Percentiles rank a stretch among this genome's conserved stretches.
These are phyloP conservation scores for Automeris io DNA, from an alignment of 2,888 invertebrate species.

Conservation along the genomic window DNA sequence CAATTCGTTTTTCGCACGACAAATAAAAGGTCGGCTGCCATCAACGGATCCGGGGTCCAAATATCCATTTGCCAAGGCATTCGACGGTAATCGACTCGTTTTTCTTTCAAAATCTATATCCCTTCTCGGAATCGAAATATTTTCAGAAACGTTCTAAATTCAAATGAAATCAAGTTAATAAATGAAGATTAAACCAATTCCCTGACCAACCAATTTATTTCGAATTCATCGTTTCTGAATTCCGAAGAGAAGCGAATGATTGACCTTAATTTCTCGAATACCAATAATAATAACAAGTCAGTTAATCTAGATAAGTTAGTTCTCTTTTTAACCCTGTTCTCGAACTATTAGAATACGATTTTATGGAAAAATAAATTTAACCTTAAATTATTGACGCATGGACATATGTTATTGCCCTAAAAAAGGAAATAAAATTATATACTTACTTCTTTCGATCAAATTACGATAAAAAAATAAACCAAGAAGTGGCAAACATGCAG, in stretches of 20 bases:
- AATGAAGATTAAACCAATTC: slow-evolving; percentile 7
- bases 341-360: no score
- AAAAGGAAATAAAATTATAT: neutral
- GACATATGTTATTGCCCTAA: no score
- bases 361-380: no score
- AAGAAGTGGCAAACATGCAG: neutral
- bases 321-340: no score
- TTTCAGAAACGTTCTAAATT: slow-evolving; percentile 9
- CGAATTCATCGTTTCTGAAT: neutral
- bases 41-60: slow-evolving; percentile 19
- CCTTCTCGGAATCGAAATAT: slow-evolving; percentile 7
- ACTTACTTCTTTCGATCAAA: neutral
- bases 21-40: slow-evolving; percentile 21
- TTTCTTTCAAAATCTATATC: slow-evolving; percentile 10
- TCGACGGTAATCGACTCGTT: slow-evolving; percentile 21
- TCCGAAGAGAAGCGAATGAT: slow-evolving; percentile 1
- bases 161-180: slow-evolving; percentile 6
- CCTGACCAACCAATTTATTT: slow-evolving; percentile 6
- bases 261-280: slow-evolving; percentile 14
- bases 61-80: slow-evolving; percentile 23
- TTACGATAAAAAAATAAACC: neutral
- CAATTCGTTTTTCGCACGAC: slow-evolving; percentile 20
- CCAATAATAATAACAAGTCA: neutral
- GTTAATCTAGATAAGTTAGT: neutral
- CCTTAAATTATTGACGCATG: no score